Evolutionary conservation across 2,113 vertebrate species (phyloP).

Genomic region (Syngnathus typhle): DNA sequence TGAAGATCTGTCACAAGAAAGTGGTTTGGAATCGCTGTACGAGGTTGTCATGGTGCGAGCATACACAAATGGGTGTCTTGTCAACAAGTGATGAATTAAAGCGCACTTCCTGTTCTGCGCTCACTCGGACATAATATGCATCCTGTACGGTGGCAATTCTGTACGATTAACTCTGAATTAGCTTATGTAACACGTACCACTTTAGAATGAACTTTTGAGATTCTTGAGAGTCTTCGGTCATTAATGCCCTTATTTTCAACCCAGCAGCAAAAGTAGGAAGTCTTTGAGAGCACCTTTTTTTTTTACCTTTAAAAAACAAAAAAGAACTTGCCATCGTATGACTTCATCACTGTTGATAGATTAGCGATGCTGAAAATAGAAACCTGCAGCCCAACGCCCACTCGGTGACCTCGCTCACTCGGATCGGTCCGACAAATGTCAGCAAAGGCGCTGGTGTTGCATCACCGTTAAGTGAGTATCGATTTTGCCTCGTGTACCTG

Average conservation of each 20-base stretch:
- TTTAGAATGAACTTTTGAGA: background rate
- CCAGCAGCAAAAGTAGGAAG: background rate
- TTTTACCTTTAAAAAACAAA: background rate
- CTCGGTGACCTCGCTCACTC: conserved; percentile 16
- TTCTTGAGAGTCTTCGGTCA: background rate
- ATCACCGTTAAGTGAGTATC: conserved; percentile 47
- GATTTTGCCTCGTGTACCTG: conserved; percentile 33
- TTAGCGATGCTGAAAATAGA: conserved; percentile 36
- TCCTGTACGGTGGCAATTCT: background rate
- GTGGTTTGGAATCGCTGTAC: background rate
- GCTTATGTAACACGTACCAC: conserved; percentile 1
- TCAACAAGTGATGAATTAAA: background rate
- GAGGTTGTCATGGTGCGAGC: background rate
- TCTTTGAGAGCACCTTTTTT: background rate
- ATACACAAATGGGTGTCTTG: background rate
- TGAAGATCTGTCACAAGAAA: background rate
- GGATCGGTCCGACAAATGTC: conserved; percentile 44
- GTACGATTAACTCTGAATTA: background rate
- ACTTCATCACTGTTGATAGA: conserved; percentile 8
- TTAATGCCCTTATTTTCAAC: background rate
- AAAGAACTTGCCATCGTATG: conserved; percentile 15
- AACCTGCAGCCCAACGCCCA: conserved; percentile 10
- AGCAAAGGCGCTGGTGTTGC: conserved; percentile 28
- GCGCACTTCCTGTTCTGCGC: conserved; percentile 1
- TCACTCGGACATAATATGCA: conserved; percentile 2